Base-by-base conservation (phyloP, 2,888 invertebrate genomes). In the Nephrocerus scutellatus region DNA sequence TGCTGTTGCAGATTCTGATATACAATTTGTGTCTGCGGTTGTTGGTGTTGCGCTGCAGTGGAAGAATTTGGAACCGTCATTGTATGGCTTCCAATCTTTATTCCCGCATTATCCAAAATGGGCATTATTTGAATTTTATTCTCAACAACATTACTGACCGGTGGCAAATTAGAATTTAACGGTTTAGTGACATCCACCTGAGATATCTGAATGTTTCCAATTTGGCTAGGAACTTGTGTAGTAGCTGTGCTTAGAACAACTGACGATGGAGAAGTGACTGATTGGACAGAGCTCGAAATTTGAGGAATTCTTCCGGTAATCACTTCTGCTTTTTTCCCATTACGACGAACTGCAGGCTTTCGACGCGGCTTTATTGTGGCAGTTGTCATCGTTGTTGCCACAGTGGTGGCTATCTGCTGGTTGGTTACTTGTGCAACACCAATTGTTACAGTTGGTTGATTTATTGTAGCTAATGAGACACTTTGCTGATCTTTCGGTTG, bases 51-150 rank as follows among this genome's bases (percentile, higher is more conserved):
- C 13, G 9, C 15, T 28, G 16, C 18, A 43, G 47, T 5, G 34
- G 29, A 32, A 29, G 16, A 28, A 30, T 19, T 44, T 39, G 12
- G 38, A 41, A 23, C 46, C 43, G 30, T 37, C 39, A 28, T 24
- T 29, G 44, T 19, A 19, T 44, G 16, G 4, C 32, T 19, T 9
- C 41, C 41, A n/a, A 42, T 42, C 20, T 39, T 41, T 18, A 29
- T 10, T 8, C 30, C 29, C 2, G 28, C 14, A 24, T 46, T 48
- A 39, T 64, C 55, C 38, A 63, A 41, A 44, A 70, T 63, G 30
- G 71, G 62, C 68, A 70, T 69, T 22, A 69, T 69, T 53, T 69
- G 69, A 29, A 70, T 70, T 52, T 69, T 68, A 37, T 69, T 69
- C 44, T 69, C 70, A 3, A 70, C 66, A n/a, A 62, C 43, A 30